phyloP scores from a whole-genome alignment of 2,888 invertebrate species.

The Scaeva pyrastri region DNA sequence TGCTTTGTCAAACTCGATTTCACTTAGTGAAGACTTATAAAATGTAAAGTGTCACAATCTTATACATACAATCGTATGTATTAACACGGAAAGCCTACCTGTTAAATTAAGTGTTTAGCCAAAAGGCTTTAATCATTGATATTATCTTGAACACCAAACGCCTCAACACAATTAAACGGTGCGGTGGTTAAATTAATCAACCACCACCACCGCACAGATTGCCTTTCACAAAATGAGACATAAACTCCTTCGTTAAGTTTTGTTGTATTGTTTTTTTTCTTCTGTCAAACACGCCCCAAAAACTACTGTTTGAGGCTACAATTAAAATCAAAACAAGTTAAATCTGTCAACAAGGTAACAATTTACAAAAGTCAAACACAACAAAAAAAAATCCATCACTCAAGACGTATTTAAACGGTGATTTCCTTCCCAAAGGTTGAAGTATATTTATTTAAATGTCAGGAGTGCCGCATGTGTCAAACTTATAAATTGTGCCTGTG shows the following conservation, averaged over 20 bases:
- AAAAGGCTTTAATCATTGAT: background rate
- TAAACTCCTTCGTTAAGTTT: background rate
- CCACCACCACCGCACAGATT: too few species aligned
- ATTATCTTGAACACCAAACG: background rate
- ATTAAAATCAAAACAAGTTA: background rate
- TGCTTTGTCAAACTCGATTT: too few species aligned
- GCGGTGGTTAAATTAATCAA: background rate
- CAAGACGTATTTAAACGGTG: background rate
- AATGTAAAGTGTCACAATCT: too few species aligned
- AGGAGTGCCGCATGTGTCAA: conserved; percentile 19
- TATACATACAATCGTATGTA: too few species aligned
- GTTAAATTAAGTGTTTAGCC: too few species aligned
- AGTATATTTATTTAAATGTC: background rate
- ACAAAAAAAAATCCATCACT: background rate
- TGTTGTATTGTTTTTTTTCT: too few species aligned
- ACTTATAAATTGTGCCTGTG: background rate
- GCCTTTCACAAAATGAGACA: background rate
- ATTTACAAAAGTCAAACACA: background rate
- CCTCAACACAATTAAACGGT: background rate
- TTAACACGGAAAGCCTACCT: too few species aligned
- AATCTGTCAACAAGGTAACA: conserved; percentile 11
- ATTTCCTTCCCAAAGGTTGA: conserved; percentile 17
- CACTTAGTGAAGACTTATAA: too few species aligned
- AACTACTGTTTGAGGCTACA: conserved; percentile 1
- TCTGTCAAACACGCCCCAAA: background rate